Evolutionary conservation across 2,888 invertebrate genomes (phyloP).

Genomic region (Spisula subtruncata): DNA sequence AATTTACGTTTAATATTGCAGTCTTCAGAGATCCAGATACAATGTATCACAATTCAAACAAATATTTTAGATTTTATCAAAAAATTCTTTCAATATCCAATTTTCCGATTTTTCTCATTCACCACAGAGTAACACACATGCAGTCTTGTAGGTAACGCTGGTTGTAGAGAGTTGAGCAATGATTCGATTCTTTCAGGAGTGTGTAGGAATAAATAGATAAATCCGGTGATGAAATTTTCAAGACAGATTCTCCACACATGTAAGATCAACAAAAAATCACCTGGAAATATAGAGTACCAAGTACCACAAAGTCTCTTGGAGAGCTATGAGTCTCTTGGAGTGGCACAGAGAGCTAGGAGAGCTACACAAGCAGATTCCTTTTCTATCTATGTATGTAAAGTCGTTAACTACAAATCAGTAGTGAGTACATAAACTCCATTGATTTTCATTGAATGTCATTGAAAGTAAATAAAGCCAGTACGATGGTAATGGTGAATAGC

Average conservation of each 20-base stretch:
- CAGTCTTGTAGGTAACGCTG: neutral
- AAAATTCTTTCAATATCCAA: neutral
- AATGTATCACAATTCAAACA: constrained; percentile 11
- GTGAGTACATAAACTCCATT: neutral
- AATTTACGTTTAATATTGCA: neutral
- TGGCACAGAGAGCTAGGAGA: too few relatives aligned
- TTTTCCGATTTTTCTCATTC: too few relatives aligned
- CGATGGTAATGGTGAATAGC: neutral
- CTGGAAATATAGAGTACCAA: neutral
- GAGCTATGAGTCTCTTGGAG: too few relatives aligned
- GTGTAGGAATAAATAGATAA: neutral
- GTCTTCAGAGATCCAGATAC: neutral
- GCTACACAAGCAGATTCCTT: neutral
- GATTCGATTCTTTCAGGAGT: neutral
- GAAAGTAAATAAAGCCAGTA: neutral
- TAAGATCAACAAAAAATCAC: neutral
- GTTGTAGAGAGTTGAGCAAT: neutral
- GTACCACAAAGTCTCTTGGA: neutral
- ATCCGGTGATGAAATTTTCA: constrained; percentile 15
- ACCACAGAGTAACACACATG: too few relatives aligned
- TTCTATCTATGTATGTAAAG: neutral
- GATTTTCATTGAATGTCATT: constrained; percentile 12
- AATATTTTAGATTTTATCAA: neutral
- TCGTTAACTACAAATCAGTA: neutral
- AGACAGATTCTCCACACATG: neutral